Evolutionary conservation across 2,113 vertebrate species (phyloP), one percentile per base, ranked within the genome.

Genomic region (Bufo bufo): DNA sequence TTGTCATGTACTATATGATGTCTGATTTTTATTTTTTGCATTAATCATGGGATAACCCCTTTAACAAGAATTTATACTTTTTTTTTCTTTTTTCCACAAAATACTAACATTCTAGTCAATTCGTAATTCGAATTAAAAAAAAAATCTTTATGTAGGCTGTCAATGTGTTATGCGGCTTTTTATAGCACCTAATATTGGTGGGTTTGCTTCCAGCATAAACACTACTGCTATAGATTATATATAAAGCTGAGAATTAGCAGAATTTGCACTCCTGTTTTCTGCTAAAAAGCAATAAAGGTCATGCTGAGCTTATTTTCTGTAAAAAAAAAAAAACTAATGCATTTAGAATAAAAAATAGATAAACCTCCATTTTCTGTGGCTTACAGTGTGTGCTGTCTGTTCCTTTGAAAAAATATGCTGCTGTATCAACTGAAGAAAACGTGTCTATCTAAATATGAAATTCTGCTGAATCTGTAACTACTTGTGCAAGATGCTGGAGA

Each of bases 381-480:
- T 78, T 86, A 78, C 50, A 65, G 43, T 77, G 33, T 86, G 52
- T 49, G 52, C 56, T 23, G 52, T 50, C 54, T 86, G 71, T 75
- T 65, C 45, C 59, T 86, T 83, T 83, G 81, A 83, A 83, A 83
- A 83, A 83, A 83, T 69, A 83, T 83, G 45, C 81, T 83, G 61
- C 47, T 83, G 13, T 83, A 69, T 86, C 74, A 86, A 77, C 54
- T 61, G 56, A 86, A 77, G 75, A 63, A 86, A 77, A 78, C 47
- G 52, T 78, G 74, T 50, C 72, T 75, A 77, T 86, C 85, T 77
- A 86, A 77, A 78, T 86, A 43, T 17, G 74, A 63, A 86, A 78
- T 86, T 65, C 47, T 86, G 85, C 85, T 86, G 85, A 86, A 86
- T 77, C 56, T 63, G 85, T 86, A 86, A 65, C 85, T 86, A 59